phyloP scores from a whole-genome alignment of 2,113 vertebrate species.

The Microcebus lehilahytsara region DNA sequence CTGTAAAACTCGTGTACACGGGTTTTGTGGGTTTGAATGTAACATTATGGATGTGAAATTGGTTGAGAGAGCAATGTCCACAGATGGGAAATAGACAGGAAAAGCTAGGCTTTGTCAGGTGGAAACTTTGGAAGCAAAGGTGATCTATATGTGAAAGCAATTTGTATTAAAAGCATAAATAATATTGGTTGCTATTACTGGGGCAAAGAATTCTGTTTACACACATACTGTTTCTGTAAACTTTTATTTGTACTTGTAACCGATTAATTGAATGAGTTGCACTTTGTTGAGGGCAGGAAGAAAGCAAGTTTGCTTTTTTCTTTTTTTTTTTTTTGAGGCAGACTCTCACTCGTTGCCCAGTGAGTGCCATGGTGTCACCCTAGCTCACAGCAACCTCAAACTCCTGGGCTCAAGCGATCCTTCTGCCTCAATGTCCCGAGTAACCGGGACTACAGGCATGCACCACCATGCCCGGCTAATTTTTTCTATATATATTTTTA shows the following conservation, averaged over 20 bases:
- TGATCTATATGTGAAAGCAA: background rate
- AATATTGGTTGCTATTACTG: background rate
- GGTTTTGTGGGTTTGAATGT: background rate
- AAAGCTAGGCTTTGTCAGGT: background rate
- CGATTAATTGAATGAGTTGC: background rate
- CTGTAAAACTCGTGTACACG: fast-evolving
- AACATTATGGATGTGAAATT: background rate
- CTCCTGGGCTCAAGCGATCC: too few species aligned
- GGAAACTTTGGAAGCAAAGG: background rate
- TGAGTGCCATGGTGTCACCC: too few species aligned
- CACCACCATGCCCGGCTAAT: too few species aligned
- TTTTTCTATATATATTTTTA: too few species aligned
- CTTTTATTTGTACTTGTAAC: background rate
- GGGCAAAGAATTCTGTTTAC: background rate
- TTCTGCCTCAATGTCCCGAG: too few species aligned
- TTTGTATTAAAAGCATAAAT: background rate
- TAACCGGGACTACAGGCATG: too few species aligned
- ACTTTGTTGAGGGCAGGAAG: background rate
- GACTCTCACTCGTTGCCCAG: too few species aligned
- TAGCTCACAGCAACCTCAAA: too few species aligned
- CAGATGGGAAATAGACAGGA: background rate
- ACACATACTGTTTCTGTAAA: background rate
- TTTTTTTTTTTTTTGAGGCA: background rate
- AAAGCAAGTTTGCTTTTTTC: background rate
- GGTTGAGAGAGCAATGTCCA: background rate